Conservation (phyloP, 1,140 invertebrate species). For the Leptestheria dahalacensis region DNA sequence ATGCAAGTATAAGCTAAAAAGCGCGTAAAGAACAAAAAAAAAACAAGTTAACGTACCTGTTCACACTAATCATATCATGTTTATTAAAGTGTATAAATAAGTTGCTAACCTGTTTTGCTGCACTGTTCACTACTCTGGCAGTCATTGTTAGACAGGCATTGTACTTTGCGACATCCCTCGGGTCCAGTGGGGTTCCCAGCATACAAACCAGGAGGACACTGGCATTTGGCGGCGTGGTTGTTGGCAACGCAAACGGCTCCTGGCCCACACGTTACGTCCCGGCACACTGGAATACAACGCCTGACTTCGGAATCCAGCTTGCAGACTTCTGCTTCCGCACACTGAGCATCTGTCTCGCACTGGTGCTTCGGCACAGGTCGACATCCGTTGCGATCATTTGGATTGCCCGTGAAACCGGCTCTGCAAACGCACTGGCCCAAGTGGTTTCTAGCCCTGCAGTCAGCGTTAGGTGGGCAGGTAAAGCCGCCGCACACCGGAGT, state of each 20-base stretch:
- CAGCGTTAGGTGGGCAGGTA: slow-evolving; percentile 64
- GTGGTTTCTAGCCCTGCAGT: slow-evolving; percentile 56
- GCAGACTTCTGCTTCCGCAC: slow-evolving; percentile 61
- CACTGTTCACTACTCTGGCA: slow-evolving; percentile 59
- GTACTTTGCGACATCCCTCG: slow-evolving; percentile 47
- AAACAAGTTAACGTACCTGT: not conserved
- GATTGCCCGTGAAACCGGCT: slow-evolving; percentile 70
- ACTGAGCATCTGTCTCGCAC: slow-evolving; percentile 63
- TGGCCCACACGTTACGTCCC: slow-evolving; percentile 57
- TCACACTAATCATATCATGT: too few species aligned
- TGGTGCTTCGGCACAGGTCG: slow-evolving; percentile 47
- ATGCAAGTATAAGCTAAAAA: slow-evolving; percentile 59
- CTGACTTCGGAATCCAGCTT: slow-evolving; percentile 30
- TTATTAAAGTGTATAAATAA: too few species aligned
- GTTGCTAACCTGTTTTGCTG: slow-evolving; percentile 30
- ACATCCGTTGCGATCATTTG: slow-evolving; percentile 74
- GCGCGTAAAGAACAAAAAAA: not conserved
- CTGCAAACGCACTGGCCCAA: slow-evolving; percentile 24
- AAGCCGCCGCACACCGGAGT: slow-evolving; percentile 54
- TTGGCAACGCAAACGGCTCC: slow-evolving; percentile 46
- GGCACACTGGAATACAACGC: slow-evolving; percentile 56
- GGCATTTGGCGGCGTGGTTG: slow-evolving; percentile 72
- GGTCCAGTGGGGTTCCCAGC: slow-evolving; percentile 65
- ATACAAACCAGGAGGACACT: slow-evolving; percentile 67
- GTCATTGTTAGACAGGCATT: slow-evolving; percentile 58